Conservation (phyloP, 2,888 invertebrate genomes). For the Dione vanillae region DNA sequence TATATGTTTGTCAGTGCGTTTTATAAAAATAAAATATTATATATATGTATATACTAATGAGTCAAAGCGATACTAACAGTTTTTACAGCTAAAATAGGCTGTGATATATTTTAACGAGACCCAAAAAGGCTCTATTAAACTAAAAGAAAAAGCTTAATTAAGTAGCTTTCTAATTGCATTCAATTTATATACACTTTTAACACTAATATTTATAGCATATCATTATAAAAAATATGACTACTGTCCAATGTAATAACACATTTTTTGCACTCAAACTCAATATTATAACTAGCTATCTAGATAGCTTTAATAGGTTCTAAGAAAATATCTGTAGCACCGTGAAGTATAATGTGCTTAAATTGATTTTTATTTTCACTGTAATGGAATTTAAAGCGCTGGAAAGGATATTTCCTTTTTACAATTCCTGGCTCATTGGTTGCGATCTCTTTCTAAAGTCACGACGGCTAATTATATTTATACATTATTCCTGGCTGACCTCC, state of each 20-base stretch:
- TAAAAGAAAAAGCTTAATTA: too few species aligned
- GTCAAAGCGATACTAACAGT: too few species aligned
- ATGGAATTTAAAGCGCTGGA: constrained; percentile 75
- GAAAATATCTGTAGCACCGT: constrained; percentile 49
- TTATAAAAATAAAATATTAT: neutral
- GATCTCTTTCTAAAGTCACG: constrained; percentile 71
- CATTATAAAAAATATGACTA: neutral
- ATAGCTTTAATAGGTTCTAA: constrained; percentile 46
- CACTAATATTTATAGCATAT: neutral
- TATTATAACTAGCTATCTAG: constrained; percentile 44
- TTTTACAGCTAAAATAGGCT: too few species aligned
- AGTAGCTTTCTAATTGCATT: too few species aligned
- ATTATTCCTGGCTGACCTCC: constrained; percentile 55
- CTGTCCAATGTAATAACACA: neutral
- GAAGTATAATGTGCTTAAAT: constrained; percentile 60
- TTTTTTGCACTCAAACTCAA: constrained; percentile 27
- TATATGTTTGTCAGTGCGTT: neutral
- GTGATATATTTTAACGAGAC: too few species aligned
- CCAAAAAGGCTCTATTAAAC: too few species aligned
- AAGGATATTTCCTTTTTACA: constrained; percentile 71
- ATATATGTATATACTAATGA: too few species aligned
- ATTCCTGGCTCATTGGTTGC: constrained; percentile 67
- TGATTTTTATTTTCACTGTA: constrained; percentile 72
- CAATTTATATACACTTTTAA: neutral
- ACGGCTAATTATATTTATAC: constrained; percentile 71